Evolutionary conservation across 2,888 invertebrate species (phyloP), one percentile per base, ranked within the genome.

Genomic region (Spilarctia lutea): DNA sequence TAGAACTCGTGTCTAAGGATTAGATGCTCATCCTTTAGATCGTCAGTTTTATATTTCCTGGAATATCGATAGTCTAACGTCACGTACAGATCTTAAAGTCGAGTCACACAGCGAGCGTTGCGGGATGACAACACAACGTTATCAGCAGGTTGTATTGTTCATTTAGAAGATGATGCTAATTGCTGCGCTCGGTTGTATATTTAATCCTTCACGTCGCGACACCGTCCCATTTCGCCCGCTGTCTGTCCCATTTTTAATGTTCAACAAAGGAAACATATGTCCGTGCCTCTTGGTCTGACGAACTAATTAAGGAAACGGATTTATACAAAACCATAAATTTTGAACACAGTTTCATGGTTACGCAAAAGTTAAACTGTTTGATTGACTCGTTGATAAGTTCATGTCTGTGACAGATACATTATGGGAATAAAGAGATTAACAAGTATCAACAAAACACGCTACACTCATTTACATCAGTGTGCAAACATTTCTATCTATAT

Each of bases 21-120:
- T 72, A 72, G 63, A 52, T 66, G n/a, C 39, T 52, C 18, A 52
- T 52, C 52, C 52, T 52, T 52, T 72, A 66, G 65, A 72, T 72
- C 52, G 72, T 65, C 48, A 72, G 42, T 66, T 48, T 65, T 45
- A 33, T n/a, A 30, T 24, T 72, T 66, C 66, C 48, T 18, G 27
- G 71, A 66, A 72, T 52, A 66, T 72, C 48, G n/a, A 24, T 20
- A 65, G 65, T 27, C 30, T 52, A 65, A 33, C 65, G 35, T 72
- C 71, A 72, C 52, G 45, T 42, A 13, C 0, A 30, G 4, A 60
- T 60, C 27, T 48, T 48, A 20, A 45, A 20, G 48, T 20, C 20
- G 20, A 48, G 20, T 45, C 45, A 48, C 48, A 48, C 20, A 48
- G 48, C 48, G 48, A 48, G 48, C 20, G 48, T 48, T 48, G 20